A percentile compares a stretch with the other conserved stretches of the same genome.
Evolutionary conservation across 2,113 vertebrate genomes (phyloP).

Genomic region (Accipiter virgatus): DNA sequence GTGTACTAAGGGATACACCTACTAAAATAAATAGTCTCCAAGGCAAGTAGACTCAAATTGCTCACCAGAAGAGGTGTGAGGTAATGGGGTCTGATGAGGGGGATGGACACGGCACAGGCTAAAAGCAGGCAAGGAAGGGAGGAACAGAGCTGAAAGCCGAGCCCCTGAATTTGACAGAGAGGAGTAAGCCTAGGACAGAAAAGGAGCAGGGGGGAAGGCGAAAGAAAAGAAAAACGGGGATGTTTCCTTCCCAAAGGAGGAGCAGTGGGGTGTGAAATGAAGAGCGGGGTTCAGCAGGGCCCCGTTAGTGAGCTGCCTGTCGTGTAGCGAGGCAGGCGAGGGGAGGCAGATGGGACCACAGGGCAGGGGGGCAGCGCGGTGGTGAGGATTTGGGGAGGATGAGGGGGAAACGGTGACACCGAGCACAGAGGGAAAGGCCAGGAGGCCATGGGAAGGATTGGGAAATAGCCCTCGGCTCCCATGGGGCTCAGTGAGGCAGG

Average conservation of each 20-base stretch:
- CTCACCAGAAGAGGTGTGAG: neutral
- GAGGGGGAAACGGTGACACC: rapidly evolving
- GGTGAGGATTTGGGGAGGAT: neutral
- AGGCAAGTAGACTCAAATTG: neutral
- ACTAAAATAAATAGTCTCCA: neutral
- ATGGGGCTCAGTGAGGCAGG: neutral
- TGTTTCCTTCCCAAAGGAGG: neutral
- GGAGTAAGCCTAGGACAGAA: neutral
- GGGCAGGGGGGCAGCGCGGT: neutral
- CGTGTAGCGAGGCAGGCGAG: rapidly evolving
- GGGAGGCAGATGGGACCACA: rapidly evolving
- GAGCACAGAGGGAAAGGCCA: neutral
- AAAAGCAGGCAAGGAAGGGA: neutral
- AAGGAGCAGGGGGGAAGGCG: rapidly evolving
- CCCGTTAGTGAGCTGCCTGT: rapidly evolving
- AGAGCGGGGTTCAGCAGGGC: rapidly evolving
- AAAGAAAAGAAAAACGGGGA: neutral
- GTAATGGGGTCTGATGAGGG: neutral
- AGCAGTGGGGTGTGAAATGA: neutral
- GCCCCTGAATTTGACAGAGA: neutral
- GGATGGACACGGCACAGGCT: rapidly evolving
- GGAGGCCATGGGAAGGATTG: neutral
- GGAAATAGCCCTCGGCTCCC: neutral
- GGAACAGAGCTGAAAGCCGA: neutral
- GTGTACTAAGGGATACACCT: neutral